Percentiles rank a stretch among this genome's conserved stretches.
Conservation (phyloP, 1,140 invertebrate genomes). For the Penaeus vannamei region DNA sequence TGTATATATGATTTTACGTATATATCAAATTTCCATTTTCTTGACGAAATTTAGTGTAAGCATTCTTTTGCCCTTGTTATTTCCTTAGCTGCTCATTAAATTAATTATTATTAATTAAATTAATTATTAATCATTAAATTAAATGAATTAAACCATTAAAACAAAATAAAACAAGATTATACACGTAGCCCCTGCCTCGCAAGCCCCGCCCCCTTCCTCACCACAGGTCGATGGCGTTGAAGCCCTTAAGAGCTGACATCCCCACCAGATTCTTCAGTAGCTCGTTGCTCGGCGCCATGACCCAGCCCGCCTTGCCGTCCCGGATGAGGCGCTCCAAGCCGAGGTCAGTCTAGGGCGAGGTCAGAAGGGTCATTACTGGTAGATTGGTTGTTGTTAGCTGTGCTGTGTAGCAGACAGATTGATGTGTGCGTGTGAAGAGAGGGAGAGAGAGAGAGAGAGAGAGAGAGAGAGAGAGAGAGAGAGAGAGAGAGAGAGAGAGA, state of each 20-base stretch:
- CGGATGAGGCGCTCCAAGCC: conserved; percentile 51
- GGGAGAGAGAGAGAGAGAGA: not conserved
- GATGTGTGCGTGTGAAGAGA: not conserved
- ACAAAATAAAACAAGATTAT: not conserved
- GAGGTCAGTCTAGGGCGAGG: conserved; percentile 35
- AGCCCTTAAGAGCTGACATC: conserved; percentile 20
- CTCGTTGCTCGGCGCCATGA: conserved; percentile 50
- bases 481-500: not conserved
- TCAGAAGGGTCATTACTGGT: too few relatives aligned
- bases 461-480: not conserved
- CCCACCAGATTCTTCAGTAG: conserved; percentile 18
- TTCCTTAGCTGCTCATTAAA: too few relatives aligned
- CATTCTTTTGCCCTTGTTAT: too few relatives aligned
- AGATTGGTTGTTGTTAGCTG: not conserved
- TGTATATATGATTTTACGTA: too few relatives aligned
- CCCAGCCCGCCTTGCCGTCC: conserved; percentile 48
- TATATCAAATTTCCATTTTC: too few relatives aligned
- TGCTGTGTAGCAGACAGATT: too few relatives aligned
- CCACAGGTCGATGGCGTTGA: conserved; percentile 44
- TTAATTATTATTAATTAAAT: too few relatives aligned
- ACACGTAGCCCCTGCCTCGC: not conserved
- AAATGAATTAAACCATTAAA: too few relatives aligned
- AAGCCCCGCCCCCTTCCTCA: not conserved
- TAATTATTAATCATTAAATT: too few relatives aligned
- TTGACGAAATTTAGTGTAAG: too few relatives aligned